Base-by-base conservation (phyloP, 2,888 invertebrate genomes). In the Melieria omissa region DNA sequence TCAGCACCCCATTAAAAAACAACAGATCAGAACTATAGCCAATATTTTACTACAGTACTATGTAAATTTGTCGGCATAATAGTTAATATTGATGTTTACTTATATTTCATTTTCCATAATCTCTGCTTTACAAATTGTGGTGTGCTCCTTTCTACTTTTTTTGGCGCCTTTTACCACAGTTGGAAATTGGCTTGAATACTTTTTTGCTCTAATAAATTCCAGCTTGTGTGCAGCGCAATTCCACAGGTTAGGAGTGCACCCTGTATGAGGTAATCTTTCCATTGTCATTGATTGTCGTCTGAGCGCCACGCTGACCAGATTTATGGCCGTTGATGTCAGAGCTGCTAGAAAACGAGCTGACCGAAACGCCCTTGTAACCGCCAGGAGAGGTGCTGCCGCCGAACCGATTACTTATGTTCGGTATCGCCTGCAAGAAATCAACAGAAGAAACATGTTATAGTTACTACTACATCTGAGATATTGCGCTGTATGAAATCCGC, bases 241-340 rank as follows among this genome's bases (percentile, higher is more conserved):
- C 29, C 29, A 29, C 29, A 29, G 29, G 29, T 79, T 86, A 86
- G n/a, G 84, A 84, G 70, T 84, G 80, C 55, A 82, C 81, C 54
- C 80, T 80, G 70, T 92, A 92, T 62, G 89, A 89, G 69, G 91
- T 90, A 57, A 93, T 81, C 82, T 91, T 91, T 74, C 94, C 94
- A 81, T 94, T 93, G 78, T 93, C 90, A 81, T 94, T 92, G 67
- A 93, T 88, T 0, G 90, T 88, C 8, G 93, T 92, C 58, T 90
- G 88, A 0, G 93, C 90, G 61, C 89, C 88, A 74, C 92, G 90
- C 74, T 87, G 88, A 65, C 82, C 88, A 12, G 84, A 80, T 65
- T 88, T 87, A 77, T 90, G 87, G 4, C 94, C 94, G 80, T 92
- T 89, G 45, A 90, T 80, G 77, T 91, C 89, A 0, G 88, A 81